Conservation (phyloP, 2,888 invertebrate species). For the Scaeva pyrastri region DNA sequence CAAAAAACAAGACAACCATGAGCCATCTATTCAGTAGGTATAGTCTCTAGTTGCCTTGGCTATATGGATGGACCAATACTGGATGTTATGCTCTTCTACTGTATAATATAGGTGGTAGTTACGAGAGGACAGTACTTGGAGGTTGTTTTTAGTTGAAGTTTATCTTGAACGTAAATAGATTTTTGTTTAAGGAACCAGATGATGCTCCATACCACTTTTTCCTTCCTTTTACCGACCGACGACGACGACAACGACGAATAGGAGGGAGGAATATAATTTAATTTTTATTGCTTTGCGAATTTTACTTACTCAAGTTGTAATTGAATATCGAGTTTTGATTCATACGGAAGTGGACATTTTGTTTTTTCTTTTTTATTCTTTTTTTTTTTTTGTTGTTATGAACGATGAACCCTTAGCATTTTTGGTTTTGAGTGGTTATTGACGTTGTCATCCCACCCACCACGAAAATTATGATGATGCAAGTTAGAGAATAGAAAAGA, state of each 20-base stretch:
- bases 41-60: background rate
- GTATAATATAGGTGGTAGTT: no score
- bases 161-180: slow-evolving; percentile 12
- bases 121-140: background rate
- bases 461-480: background rate
- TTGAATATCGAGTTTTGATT: slow-evolving; percentile 45
- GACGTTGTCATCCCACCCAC: background rate
- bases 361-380: background rate
- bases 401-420: slow-evolving; percentile 8
- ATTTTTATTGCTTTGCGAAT: slow-evolving; percentile 23
- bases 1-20: background rate
- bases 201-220: slow-evolving; percentile 32
- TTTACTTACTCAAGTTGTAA: slow-evolving; percentile 44
- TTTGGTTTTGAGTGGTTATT: slow-evolving; percentile 15
- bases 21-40: no score
- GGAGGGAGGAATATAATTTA: slow-evolving; percentile 6
- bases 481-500: background rate
- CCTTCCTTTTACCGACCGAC: background rate
- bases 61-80: background rate
- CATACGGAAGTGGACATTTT: slow-evolving; percentile 31
- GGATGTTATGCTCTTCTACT: background rate
- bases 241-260: no score
- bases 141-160: slow-evolving; percentile 15
- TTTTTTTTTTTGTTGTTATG: no score
- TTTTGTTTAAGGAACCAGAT: slow-evolving; percentile 17